phyloP scores from a whole-genome alignment of 92 coral and sea anemone species.

The Paramuricea clavata region DNA sequence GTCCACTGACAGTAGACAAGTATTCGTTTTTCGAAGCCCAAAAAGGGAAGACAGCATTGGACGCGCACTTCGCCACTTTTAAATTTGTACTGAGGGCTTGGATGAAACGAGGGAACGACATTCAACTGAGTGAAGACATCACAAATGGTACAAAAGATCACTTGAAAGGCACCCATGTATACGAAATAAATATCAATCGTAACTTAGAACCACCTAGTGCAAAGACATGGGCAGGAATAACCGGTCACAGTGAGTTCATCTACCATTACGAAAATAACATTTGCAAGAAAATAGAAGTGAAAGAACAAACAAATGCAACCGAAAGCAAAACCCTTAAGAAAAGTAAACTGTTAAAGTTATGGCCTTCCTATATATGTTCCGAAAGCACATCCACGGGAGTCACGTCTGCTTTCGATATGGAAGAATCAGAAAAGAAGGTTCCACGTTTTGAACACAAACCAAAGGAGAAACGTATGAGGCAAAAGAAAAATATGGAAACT shows the following conservation, averaged over 20 bases:
- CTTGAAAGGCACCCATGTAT: slow-evolving; percentile 41
- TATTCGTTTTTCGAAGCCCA: slow-evolving; percentile 56
- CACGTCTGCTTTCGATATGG: not conserved
- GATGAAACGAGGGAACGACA: slow-evolving; percentile 40
- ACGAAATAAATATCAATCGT: slow-evolving; percentile 25
- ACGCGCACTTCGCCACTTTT: slow-evolving; percentile 54
- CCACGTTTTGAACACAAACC: too few species aligned
- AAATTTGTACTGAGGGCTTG: slow-evolving; percentile 36
- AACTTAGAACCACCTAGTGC: slow-evolving; percentile 12
- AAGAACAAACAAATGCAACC: too few species aligned
- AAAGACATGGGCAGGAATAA: too few species aligned
- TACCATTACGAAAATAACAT: too few species aligned
- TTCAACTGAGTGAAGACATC: slow-evolving; percentile 20
- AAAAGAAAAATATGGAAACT: too few species aligned
- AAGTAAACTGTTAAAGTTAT: not conserved
- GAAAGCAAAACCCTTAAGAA: too few species aligned
- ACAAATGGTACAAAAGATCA: slow-evolving; percentile 45
- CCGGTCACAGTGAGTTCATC: too few species aligned
- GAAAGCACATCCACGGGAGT: not conserved
- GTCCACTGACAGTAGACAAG: not conserved
- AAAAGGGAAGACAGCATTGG: slow-evolving; percentile 52
- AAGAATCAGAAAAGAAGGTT: too few species aligned
- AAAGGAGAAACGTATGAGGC: too few species aligned
- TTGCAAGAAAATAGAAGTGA: too few species aligned
- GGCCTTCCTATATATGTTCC: not conserved